These are phyloP conservation scores for Equus quagga DNA, from an alignment of 2,113 vertebrate species.

Conservation along the genomic window DNA sequence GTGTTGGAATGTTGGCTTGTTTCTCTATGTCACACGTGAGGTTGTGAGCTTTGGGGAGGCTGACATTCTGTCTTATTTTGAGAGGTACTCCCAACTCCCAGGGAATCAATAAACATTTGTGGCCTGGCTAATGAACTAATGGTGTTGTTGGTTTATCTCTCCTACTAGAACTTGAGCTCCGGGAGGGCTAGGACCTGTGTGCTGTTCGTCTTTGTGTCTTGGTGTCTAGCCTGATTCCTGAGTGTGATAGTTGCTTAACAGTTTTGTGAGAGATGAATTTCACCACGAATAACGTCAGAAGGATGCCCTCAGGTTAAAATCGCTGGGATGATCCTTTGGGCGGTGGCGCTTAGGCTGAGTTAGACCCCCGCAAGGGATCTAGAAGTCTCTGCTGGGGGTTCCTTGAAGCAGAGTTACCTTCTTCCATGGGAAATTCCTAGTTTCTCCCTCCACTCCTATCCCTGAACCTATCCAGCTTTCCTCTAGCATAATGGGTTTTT, in stretches of 20 bases:
- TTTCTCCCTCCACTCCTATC: neutral
- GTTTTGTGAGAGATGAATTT: neutral
- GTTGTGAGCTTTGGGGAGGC: neutral
- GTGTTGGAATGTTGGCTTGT: neutral
- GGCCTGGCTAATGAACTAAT: neutral
- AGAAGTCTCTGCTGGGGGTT: neutral
- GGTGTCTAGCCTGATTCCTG: neutral
- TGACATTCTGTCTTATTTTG: neutral
- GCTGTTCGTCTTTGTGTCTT: neutral
- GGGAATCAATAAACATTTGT: neutral
- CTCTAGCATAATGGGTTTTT: neutral
- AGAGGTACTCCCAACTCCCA: neutral
- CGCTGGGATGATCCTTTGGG: neutral
- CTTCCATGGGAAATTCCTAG: neutral
- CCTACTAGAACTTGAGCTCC: neutral
- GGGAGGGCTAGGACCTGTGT: neutral
- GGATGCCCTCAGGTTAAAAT: neutral
- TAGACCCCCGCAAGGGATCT: too few species aligned
- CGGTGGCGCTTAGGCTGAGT: neutral
- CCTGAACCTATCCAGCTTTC: neutral
- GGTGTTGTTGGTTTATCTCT: neutral
- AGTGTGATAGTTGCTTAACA: neutral
- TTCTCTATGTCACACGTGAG: neutral
- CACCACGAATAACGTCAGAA: neutral
- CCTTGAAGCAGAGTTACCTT: neutral